Percentiles rank a stretch among this genome's conserved stretches.
Evolutionary conservation across 2,888 invertebrate genomes (phyloP).

Genomic region (Beris morrisii): DNA sequence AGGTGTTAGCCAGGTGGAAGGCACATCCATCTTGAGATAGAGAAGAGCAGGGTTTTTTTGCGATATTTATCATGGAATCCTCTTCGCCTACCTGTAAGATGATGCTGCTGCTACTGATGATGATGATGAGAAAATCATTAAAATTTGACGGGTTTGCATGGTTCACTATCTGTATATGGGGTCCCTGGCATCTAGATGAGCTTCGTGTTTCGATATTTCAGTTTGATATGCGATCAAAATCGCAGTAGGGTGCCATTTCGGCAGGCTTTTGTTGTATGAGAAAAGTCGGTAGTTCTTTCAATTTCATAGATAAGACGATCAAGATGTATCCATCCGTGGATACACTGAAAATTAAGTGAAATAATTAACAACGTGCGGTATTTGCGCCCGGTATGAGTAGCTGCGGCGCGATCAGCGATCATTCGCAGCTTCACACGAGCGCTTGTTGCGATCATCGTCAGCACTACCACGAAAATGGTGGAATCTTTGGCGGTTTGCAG

Average conservation of each 20-base stretch:
- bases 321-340: constrained; percentile 16
- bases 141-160: neutral
- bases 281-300: constrained; percentile 8
- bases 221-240: constrained; percentile 13
- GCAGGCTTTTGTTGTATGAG: constrained; percentile 15
- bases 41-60: too few relatives aligned
- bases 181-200: constrained; percentile 2
- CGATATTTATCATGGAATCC: too few relatives aligned
- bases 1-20: too few relatives aligned
- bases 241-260: constrained; percentile 18
- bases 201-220: neutral
- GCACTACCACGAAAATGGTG: too few relatives aligned
- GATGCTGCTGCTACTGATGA: too few relatives aligned
- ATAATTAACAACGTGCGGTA: constrained; percentile 8
- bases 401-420: neutral
- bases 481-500: too few relatives aligned
- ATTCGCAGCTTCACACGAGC: constrained; percentile 12
- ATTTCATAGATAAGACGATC: constrained; percentile 20
- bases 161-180: neutral
- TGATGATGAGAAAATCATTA: constrained; percentile 27
- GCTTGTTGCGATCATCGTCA: neutral
- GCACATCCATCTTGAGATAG: too few relatives aligned
- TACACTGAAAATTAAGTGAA: neutral
- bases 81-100: too few relatives aligned
- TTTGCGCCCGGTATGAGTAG: constrained; percentile 5